Conservation (phyloP, 1,140 invertebrate genomes). For the Batillaria attramentaria region DNA sequence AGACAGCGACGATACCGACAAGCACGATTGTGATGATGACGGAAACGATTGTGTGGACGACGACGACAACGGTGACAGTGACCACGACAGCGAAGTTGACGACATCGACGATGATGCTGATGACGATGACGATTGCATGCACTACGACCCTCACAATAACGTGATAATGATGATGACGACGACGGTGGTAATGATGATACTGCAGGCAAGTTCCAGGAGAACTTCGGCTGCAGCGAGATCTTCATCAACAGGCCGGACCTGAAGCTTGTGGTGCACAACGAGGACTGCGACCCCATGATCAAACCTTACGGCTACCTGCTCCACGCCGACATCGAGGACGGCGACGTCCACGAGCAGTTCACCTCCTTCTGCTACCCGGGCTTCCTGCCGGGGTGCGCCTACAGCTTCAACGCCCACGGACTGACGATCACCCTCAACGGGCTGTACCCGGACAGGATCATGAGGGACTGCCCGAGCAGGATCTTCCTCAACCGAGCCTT, state of each 20-base stretch:
- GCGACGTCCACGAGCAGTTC: constrained; percentile 26
- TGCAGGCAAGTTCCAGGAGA: background rate
- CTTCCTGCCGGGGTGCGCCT: constrained; percentile 22
- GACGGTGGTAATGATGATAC: too few species aligned
- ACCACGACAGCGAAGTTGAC: too few species aligned
- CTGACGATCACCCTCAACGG: constrained; percentile 14
- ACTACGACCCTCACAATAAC: too few species aligned
- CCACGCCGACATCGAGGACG: constrained; percentile 25
- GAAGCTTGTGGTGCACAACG: constrained; percentile 32
- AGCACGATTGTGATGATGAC: too few species aligned
- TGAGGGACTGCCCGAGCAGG: background rate
- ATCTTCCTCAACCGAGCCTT: constrained; percentile 23
- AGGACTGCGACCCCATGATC: constrained; percentile 30
- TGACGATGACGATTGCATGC: too few species aligned
- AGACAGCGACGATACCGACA: too few species aligned
- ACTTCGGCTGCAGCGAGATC: constrained; percentile 20
- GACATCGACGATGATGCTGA: too few species aligned
- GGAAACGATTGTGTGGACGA: too few species aligned
- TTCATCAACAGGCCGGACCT: constrained; percentile 19
- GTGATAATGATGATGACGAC: too few species aligned
- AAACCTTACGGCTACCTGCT: constrained; percentile 31
- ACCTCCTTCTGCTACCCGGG: constrained; percentile 28
- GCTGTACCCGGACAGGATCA: constrained; percentile 14
- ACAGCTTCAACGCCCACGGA: constrained; percentile 24
- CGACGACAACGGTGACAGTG: too few species aligned